phyloP scores from a whole-genome alignment of 2,888 invertebrate species.

The Nephrotoma flavescens region DNA sequence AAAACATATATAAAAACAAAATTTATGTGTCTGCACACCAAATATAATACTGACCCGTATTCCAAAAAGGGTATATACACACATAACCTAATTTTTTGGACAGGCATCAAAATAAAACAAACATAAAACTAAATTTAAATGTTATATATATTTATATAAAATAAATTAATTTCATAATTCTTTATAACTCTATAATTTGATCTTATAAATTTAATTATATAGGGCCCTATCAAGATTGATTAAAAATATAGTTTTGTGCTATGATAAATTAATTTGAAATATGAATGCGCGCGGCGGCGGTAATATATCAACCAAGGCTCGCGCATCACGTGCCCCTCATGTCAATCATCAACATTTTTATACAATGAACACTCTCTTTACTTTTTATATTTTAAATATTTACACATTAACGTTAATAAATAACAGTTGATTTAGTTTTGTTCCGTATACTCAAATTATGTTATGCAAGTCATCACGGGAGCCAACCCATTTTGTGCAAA shows the following conservation, averaged over 20 bases:
- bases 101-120: neutral
- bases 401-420: neutral
- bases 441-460: neutral
- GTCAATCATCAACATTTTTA: neutral
- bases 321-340: neutral
- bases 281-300: neutral
- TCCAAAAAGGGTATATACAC: neutral
- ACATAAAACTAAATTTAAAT: neutral
- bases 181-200: neutral
- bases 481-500: neutral
- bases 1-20: neutral
- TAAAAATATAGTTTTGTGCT: neutral
- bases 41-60: neutral
- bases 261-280: neutral
- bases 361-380: neutral
- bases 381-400: neutral
- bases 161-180: neutral
- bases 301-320: neutral
- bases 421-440: neutral
- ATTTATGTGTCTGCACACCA: neutral
- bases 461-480: neutral
- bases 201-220: neutral
- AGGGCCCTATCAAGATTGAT: neutral
- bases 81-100: neutral
- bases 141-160: neutral